A percentile compares a stretch with the other conserved stretches of the same genome.
phyloP scores from a whole-genome alignment of 2,888 invertebrate species.

The Perizoma flavofasciatum region DNA sequence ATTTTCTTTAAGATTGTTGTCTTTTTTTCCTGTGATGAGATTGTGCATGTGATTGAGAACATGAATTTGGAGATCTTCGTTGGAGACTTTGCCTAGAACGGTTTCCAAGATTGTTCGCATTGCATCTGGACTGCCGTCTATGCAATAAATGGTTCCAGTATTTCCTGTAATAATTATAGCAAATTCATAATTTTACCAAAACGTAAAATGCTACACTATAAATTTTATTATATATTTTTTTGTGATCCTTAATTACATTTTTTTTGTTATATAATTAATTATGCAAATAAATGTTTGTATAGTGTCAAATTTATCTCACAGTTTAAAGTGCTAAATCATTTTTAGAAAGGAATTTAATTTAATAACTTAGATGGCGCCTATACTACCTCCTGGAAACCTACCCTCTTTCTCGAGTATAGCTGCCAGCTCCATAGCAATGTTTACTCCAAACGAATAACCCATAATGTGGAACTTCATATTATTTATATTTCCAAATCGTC shows the following conservation, averaged over 20 bases:
- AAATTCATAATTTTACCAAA: too few relatives aligned
- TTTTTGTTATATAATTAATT: too few relatives aligned
- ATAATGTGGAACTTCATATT: conserved; percentile 48
- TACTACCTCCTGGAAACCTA: conserved; percentile 39
- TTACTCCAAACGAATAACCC: conserved; percentile 61
- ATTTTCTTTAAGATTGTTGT: conserved; percentile 35
- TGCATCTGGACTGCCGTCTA: conserved; percentile 61
- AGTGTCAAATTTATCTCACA: too few relatives aligned
- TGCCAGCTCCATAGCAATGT: conserved; percentile 61
- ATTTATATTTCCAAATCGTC: conserved; percentile 35
- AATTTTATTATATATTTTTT: background rate
- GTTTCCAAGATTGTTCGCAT: conserved; percentile 49
- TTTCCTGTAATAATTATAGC: conserved; percentile 47
- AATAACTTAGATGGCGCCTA: too few relatives aligned
- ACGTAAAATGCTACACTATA: background rate
- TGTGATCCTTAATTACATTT: too few relatives aligned
- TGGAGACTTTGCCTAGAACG: conserved; percentile 46
- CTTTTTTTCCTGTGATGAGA: conserved; percentile 42
- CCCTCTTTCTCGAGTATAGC: conserved; percentile 61
- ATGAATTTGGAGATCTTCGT: conserved; percentile 46
- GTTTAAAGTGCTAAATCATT: too few relatives aligned
- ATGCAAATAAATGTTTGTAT: too few relatives aligned
- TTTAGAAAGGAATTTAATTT: too few relatives aligned
- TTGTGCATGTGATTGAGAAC: conserved; percentile 47
- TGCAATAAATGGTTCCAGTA: conserved; percentile 54